These are phyloP conservation scores for Spilosoma lubricipeda DNA, from an alignment of 2,888 invertebrate species.

Conservation along the genomic window DNA sequence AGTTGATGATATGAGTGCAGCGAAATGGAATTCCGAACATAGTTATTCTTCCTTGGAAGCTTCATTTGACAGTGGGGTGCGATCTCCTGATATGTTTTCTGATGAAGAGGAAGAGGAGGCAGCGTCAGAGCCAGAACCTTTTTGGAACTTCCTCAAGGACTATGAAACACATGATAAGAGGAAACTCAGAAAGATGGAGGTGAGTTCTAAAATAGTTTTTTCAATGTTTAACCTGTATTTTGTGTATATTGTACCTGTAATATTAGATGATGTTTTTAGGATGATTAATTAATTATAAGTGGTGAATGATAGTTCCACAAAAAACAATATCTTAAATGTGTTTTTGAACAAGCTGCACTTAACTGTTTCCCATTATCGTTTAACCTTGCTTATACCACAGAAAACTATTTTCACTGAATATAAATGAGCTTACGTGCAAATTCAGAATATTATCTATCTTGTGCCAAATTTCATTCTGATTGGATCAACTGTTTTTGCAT, in stretches of 20 bases:
- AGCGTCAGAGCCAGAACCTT: constrained; percentile 61
- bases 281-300: background rate
- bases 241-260: background rate
- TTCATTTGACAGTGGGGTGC: constrained; percentile 81
- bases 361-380: too few relatives aligned
- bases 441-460: too few relatives aligned
- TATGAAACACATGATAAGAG: constrained; percentile 76
- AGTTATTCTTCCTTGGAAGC: constrained; percentile 79
- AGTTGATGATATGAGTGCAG: constrained; percentile 62
- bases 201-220: constrained; percentile 43
- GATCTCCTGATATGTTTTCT: constrained; percentile 89
- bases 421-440: too few relatives aligned
- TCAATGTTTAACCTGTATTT: background rate
- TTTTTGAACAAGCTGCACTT: too few relatives aligned
- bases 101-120: constrained; percentile 83
- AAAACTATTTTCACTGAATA: too few relatives aligned
- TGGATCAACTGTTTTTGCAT: too few relatives aligned
- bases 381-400: too few relatives aligned
- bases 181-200: constrained; percentile 77
- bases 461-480: too few relatives aligned
- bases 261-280: background rate
- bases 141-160: constrained; percentile 76
- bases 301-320: background rate
- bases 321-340: too few relatives aligned
- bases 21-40: constrained; percentile 77